Evolutionary conservation across 2,888 invertebrate species (phyloP), one percentile per base, ranked within the genome.

Genomic region (Kryphioiulus occultus): DNA sequence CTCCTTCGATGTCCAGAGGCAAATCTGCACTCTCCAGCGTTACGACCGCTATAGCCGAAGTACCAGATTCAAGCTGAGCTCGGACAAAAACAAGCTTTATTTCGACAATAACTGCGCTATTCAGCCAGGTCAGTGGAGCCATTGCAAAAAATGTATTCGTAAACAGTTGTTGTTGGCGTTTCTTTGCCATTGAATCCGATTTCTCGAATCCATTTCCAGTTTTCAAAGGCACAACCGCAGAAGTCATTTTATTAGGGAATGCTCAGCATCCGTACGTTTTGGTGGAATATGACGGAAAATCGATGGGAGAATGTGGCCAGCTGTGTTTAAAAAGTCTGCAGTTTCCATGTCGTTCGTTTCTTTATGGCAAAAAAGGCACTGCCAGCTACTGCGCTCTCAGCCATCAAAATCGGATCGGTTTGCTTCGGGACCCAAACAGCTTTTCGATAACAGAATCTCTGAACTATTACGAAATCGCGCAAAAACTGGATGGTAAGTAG

Each of bases 341-440:
- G 30, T 90, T 90, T 82, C 90, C 89, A 2, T 90, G 90, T 30
- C 88, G 90, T 15, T 89, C 90, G 12, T 90, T 90, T 87, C 88
- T 90, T 32, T 89, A 89, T 30, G 90, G 90, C 19, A 88, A 88
- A 26, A 83, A 87, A 78, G 86, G 59, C n/a, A 88, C 86, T 22
- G 42, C 39, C 59, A 87, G 88, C 26, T 90, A 89, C 78, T 90
- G 90, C 59, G 90, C 89, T 85, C 88, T 90, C 53, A 89, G 89
- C 26, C 90, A 90, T 88, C 89, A 89, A 85, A 89, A 89, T 68
- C 30, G 89, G 59, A 89, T 88, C 12, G 89, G 89, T 5, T 86
- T 89, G 53, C 85, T 89, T 12, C 89, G 88, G 85, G 88, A 89
- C 47, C 88, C 88, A 5, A 88, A 88, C n/a, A 89, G 88, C 85